Evolutionary conservation across 1,140 invertebrate genomes (phyloP).

Genomic region (Onthophagus taurus): DNA sequence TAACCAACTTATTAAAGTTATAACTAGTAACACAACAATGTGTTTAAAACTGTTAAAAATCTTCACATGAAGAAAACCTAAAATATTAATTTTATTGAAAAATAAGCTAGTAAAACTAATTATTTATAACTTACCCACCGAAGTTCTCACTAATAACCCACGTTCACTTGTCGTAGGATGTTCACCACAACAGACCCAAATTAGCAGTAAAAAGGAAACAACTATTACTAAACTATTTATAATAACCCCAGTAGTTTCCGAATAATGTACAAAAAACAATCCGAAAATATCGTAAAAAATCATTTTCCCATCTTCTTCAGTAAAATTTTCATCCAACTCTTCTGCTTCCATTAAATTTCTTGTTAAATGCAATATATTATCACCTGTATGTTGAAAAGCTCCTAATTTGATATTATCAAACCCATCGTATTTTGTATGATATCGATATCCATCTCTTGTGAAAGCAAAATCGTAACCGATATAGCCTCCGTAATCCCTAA

Average conservation of each 20-base stretch:
- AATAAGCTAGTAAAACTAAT: neutral
- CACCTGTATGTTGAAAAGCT: conserved; percentile 58
- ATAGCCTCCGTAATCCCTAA: conserved; percentile 54
- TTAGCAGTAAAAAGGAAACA: conserved; percentile 31
- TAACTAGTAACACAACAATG: no score
- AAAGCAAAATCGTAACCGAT: conserved; percentile 63
- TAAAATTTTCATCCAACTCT: conserved; percentile 25
- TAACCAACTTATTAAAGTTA: neutral
- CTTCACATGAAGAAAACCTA: no score
- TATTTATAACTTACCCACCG: neutral
- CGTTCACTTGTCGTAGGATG: no score
- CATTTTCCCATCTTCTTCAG: conserved; percentile 30
- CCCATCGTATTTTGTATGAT: conserved; percentile 66
- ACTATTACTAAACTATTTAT: conserved; percentile 38
- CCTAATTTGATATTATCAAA: conserved; percentile 52
- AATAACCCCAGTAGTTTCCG: conserved; percentile 38
- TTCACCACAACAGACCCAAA: conserved; percentile 25
- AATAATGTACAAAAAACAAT: conserved; percentile 47
- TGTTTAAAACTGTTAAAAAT: no score
- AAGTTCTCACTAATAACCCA: neutral
- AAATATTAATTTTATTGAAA: no score
- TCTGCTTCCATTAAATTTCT: conserved; percentile 39
- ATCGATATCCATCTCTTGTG: conserved; percentile 64
- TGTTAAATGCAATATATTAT: conserved; percentile 47
- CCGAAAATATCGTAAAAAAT: conserved; percentile 54